These are phyloP conservation scores for Scomberomorus guttatus DNA, from an alignment of 2,797 vertebrate species.

Conservation along the genomic window DNA sequence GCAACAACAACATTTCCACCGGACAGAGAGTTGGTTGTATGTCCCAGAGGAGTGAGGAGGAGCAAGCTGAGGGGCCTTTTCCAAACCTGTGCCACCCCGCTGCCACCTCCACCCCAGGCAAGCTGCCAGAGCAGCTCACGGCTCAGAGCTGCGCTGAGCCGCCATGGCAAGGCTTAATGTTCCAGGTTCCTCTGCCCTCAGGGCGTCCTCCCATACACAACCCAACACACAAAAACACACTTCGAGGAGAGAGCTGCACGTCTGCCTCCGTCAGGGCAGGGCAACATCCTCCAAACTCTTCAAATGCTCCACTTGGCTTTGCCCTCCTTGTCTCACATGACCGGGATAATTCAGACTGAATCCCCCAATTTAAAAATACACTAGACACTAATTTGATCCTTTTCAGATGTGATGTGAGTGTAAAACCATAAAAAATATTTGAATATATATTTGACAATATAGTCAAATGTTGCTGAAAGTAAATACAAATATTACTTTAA, in stretches of 20 bases:
- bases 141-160: slow-evolving; percentile 75
- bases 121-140: slow-evolving; percentile 81
- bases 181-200: slow-evolving; percentile 79
- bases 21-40: slow-evolving; percentile 12
- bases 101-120: slow-evolving; percentile 65
- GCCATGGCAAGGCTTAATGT: slow-evolving; percentile 78
- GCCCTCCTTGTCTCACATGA: slow-evolving; percentile 1
- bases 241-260: slow-evolving; percentile 33
- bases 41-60: slow-evolving; percentile 48
- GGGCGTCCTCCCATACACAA: slow-evolving; percentile 70
- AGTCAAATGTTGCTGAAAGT: background rate
- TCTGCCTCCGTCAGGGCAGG: slow-evolving; percentile 45
- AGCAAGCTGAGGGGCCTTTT: slow-evolving; percentile 43
- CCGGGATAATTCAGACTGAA: slow-evolving; percentile 18
- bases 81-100: slow-evolving; percentile 58
- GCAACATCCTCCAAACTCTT: slow-evolving; percentile 37
- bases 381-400: background rate
- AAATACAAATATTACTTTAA: background rate
- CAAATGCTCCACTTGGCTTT: slow-evolving; percentile 30
- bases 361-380: background rate
- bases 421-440: background rate
- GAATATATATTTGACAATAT: background rate
- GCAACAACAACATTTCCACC: slow-evolving; percentile 36
- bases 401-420: background rate
- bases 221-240: slow-evolving; percentile 69